Base-by-base conservation (phyloP, 1,140 invertebrate genomes). In the Zaprionus kolodkinae region DNA sequence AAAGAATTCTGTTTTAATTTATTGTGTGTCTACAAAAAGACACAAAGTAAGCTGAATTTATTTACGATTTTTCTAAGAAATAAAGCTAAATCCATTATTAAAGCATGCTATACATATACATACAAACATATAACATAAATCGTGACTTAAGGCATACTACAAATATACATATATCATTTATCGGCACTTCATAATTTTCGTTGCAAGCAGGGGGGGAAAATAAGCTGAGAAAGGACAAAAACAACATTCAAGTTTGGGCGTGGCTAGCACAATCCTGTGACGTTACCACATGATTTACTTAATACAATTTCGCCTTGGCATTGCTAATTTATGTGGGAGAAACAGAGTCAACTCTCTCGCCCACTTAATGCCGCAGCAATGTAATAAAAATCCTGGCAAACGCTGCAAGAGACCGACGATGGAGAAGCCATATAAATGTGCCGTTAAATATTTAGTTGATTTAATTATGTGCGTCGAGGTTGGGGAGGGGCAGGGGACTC, bases 381-480 rank as follows among this genome's bases (percentile, higher is more conserved):
- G 81, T 85, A 88, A 88, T 89, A 89, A 89, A 89, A 89, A 85
- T 79, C 69, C 75, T 59, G 56, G 72, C 61, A 76, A 77, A 81
- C 6, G 27, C 27, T 30, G 27, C 27, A 65, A 45, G 66, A 36
- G 12, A 6, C 25, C 17, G 57, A 25, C 15, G 11, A 57, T 10
- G 64, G 54, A 62, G 72, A 17, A 56, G 72, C 52, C 78, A 76
- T 78, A 83, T 85, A 88, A 86, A 86, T 88, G 83, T 79, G 85
- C 80, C 85, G 77, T 84, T 89, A 89, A 89, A 89, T 89, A 89
- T 89, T 89, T 89, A 90, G 78, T 89, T 90, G 85, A 89, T 89
- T 89, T 89, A 89, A 89, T 89, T 89, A 89, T 89, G 85, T 85
- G 72, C 59, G 72, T 68, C 62, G 25, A 13, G 27, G 6, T 17